A percentile compares a stretch with the other conserved stretches of the same genome.
Conservation (phyloP, 2,888 invertebrate genomes). For the Lasiommata megera region DNA sequence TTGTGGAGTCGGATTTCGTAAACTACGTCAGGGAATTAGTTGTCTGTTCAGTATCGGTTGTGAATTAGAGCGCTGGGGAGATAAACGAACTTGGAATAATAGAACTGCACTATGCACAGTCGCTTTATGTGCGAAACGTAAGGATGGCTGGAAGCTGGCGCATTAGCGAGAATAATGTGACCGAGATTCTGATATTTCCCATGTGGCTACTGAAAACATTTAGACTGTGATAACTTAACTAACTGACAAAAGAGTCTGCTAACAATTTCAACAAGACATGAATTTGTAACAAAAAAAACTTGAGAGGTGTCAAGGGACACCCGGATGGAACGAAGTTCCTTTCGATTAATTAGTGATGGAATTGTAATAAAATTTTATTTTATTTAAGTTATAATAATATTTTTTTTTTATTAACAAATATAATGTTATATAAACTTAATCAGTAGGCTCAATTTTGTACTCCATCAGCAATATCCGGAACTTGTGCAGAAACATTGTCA, state of each 20-base stretch:
- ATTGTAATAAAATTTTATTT: no score
- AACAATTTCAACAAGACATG: background rate
- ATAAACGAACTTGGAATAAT: slow-evolving; percentile 30
- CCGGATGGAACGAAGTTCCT: no score
- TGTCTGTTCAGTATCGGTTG: slow-evolving; percentile 37
- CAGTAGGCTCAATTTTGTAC: no score
- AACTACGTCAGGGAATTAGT: slow-evolving; percentile 45
- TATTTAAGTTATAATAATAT: no score
- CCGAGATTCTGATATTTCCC: slow-evolving; percentile 24
- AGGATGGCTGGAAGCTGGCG: slow-evolving; percentile 19
- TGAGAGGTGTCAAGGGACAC: no score
- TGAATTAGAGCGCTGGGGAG: slow-evolving; percentile 31
- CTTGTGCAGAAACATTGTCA: no score
- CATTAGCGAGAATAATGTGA: slow-evolving; percentile 23
- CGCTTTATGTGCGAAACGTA: slow-evolving; percentile 21
- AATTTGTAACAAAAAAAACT: no score
- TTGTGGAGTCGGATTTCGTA: slow-evolving; percentile 37
- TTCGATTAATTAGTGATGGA: no score
- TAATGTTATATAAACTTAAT: no score
- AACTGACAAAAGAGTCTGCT: no score
- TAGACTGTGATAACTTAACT: slow-evolving; percentile 2
- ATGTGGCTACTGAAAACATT: slow-evolving; percentile 14
- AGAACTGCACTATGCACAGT: slow-evolving; percentile 22
- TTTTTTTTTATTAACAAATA: no score
- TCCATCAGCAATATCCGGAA: no score